Conservation (phyloP, 2,797 vertebrate genomes). For the Hemibagrus guttatus region DNA sequence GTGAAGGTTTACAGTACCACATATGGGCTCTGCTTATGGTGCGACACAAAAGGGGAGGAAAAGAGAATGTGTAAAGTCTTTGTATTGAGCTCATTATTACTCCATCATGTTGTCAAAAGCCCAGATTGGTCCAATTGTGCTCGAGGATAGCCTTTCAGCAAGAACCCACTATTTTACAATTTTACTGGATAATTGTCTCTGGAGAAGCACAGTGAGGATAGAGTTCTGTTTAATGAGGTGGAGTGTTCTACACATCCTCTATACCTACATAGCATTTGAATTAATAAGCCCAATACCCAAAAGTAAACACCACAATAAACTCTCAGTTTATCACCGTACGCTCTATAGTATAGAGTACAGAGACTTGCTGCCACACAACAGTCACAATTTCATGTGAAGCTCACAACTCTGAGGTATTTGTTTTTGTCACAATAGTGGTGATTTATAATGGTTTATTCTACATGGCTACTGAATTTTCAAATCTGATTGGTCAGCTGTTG, state of each 20-base stretch:
- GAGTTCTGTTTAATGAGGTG: slow-evolving; percentile 34
- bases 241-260: slow-evolving; percentile 14
- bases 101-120: slow-evolving; percentile 53
- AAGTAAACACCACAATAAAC: slow-evolving; percentile 13
- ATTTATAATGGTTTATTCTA: neutral
- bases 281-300: slow-evolving; percentile 5
- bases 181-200: slow-evolving; percentile 37
- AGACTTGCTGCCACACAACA: neutral
- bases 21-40: slow-evolving; percentile 80
- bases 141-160: slow-evolving; percentile 31
- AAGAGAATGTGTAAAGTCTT: slow-evolving; percentile 76
- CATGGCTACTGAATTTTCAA: neutral
- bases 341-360: neutral
- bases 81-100: slow-evolving; percentile 80
- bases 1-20: slow-evolving; percentile 74
- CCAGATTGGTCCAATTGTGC: slow-evolving; percentile 38
- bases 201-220: slow-evolving; percentile 10
- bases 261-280: slow-evolving; percentile 24
- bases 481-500: neutral
- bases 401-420: neutral
- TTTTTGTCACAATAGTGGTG: neutral
- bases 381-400: neutral
- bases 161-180: slow-evolving; percentile 30
- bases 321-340: neutral
- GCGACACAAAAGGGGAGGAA: slow-evolving; percentile 73